These are phyloP conservation scores for mouse (Mus musculus) DNA, from an alignment of 2,113 vertebrate genomes.

Conservation along the genomic window DNA sequence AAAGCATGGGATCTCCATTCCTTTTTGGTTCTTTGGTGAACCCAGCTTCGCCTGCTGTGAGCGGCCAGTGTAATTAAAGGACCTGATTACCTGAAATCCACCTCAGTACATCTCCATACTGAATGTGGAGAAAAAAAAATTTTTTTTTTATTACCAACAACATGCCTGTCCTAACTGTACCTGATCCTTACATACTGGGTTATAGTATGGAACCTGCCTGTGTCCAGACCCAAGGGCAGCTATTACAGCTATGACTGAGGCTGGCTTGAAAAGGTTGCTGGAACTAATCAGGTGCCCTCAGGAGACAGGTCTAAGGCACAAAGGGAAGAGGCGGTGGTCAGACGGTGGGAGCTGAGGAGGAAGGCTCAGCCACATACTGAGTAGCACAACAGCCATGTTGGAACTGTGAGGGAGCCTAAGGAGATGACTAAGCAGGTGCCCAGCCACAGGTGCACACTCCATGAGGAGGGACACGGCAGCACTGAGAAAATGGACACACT, in stretches of 20 bases:
- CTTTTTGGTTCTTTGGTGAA: background rate
- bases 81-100: background rate
- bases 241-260: background rate
- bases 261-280: background rate
- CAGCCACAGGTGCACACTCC: background rate
- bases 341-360: background rate
- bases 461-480: background rate
- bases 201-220: background rate
- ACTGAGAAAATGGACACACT: too few relatives aligned
- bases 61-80: background rate
- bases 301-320: background rate
- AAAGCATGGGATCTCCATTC: background rate
- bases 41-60: background rate
- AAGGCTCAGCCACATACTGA: background rate
- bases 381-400: background rate
- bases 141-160: background rate
- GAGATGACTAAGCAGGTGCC: background rate
- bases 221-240: background rate
- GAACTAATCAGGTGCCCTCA: background rate
- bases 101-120: background rate
- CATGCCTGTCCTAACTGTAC: background rate
- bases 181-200: background rate
- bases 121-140: background rate
- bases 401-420: background rate
- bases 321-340: background rate